Base-by-base conservation (phyloP, 2,888 invertebrate genomes). In the Lasioglossum pauxillum region DNA sequence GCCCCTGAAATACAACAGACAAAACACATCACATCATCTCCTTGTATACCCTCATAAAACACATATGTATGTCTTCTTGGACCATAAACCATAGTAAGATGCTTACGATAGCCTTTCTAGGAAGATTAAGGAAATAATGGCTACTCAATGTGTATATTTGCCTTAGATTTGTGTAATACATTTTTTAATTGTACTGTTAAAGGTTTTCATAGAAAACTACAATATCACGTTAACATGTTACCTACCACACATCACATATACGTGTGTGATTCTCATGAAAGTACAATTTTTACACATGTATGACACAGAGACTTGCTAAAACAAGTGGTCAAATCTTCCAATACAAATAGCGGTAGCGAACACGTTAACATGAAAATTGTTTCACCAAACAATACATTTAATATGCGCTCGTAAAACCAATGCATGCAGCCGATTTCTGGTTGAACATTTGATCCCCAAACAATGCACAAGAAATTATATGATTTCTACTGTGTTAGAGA, bases 1-100 rank as follows among this genome's bases (percentile, higher is more conserved):
- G 96, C 98, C 98, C 98, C 98, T 98, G 97, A 95, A 97, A 97
- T 95, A 94, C 94, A 95, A 95, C 95, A 95, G 95, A 95, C 95
- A 95, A 95, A 95, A 94, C 94, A 95, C 93, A 93, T 94, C 93
- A 94, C 94, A 94, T 95, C 92, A 92, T 94, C 93, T 94, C 93
- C 92, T 93, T 92, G 90, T 94, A 92, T 92, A 93, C 93, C 94
- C 93, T 93, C 88, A 80, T 92, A 92, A 93, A 93, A 94, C 94
- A 94, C 93, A 93, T 92, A 93, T 90, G 91, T 92, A 92, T 92
- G 90, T 91, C 91, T 91, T 92, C 92, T 92, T 91, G 88, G 88
- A 88, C 80, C 90, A 86, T 90, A 89, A 96, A 96, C 95, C 93
- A 94, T 92, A 93, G 90, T 92, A 91, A 92, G 90, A 88, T 53